Conservation (phyloP, 2,888 invertebrate genomes). For the Aleiodes alternator region DNA sequence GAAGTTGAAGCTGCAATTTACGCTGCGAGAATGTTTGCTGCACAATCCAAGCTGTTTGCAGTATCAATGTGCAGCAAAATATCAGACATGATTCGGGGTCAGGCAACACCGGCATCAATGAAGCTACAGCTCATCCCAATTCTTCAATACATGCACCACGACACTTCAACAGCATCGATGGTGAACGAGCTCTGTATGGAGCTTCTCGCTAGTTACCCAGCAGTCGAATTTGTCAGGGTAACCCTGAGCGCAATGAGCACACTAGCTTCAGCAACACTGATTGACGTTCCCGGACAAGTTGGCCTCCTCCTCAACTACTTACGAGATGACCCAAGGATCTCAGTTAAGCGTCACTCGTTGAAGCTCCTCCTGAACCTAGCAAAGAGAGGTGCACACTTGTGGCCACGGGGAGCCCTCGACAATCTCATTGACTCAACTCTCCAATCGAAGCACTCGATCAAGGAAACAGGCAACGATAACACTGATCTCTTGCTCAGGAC, state of each 20-base stretch:
- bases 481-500: constrained; percentile 75
- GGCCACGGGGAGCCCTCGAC: constrained; percentile 81
- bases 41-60: constrained; percentile 96
- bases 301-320: constrained; percentile 82
- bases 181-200: constrained; percentile 85
- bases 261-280: constrained; percentile 90
- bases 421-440: constrained; percentile 75
- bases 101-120: constrained; percentile 94
- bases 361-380: constrained; percentile 83
- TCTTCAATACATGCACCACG: constrained; percentile 95
- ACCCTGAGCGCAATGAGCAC: constrained; percentile 92
- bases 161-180: constrained; percentile 83
- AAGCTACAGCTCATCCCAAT: constrained; percentile 94
- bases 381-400: constrained; percentile 85
- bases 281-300: constrained; percentile 93
- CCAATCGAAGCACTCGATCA: constrained; percentile 55
- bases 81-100: constrained; percentile 95
- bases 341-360: constrained; percentile 82
- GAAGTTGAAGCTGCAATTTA: constrained; percentile 98
- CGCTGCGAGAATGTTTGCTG: constrained; percentile 96
- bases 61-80: constrained; percentile 97
- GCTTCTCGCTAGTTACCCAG: constrained; percentile 86
- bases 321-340: constrained; percentile 82
- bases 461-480: constrained; percentile 70
- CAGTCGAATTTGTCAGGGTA: constrained; percentile 87